Evolutionary conservation across 2,113 vertebrate species (phyloP).

Genomic region (Laterallus jamaicensis): DNA sequence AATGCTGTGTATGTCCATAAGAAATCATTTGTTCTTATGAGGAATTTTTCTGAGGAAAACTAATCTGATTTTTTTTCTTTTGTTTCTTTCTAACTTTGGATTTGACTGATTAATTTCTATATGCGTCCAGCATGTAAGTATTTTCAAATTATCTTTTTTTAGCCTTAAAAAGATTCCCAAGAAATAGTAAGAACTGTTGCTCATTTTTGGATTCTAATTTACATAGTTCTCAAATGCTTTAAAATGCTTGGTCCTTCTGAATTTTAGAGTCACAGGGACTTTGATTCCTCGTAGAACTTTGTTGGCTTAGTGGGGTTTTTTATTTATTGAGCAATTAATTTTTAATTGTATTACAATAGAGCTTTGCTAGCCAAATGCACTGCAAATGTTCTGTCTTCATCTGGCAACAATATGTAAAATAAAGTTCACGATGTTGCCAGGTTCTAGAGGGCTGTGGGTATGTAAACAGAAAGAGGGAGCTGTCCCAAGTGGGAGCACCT

Average conservation of each 20-base stretch:
- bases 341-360: not conserved
- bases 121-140: constrained; percentile 82
- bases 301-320: not conserved
- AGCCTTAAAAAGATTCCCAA: not conserved
- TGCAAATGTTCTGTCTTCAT: not conserved
- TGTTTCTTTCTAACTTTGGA: constrained; percentile 32
- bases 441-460: not conserved
- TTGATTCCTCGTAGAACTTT: not conserved
- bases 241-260: not conserved
- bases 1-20: not conserved
- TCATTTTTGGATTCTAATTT: not conserved
- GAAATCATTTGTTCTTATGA: not conserved
- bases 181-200: not conserved
- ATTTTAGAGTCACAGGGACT: not conserved
- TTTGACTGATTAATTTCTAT: constrained; percentile 13
- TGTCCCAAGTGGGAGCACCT: not conserved
- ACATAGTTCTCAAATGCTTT: not conserved
- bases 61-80: constrained; percentile 41
- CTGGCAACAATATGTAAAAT: not conserved
- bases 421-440: not conserved
- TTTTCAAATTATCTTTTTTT: constrained; percentile 31
- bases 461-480: not conserved
- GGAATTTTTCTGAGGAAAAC: not conserved
- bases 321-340: not conserved
- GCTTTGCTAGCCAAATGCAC: not conserved